Percentiles rank a stretch among this genome's conserved stretches.
These are phyloP conservation scores for Condylura cristata DNA, from an alignment of 2,113 vertebrate genomes.

Conservation along the genomic window DNA sequence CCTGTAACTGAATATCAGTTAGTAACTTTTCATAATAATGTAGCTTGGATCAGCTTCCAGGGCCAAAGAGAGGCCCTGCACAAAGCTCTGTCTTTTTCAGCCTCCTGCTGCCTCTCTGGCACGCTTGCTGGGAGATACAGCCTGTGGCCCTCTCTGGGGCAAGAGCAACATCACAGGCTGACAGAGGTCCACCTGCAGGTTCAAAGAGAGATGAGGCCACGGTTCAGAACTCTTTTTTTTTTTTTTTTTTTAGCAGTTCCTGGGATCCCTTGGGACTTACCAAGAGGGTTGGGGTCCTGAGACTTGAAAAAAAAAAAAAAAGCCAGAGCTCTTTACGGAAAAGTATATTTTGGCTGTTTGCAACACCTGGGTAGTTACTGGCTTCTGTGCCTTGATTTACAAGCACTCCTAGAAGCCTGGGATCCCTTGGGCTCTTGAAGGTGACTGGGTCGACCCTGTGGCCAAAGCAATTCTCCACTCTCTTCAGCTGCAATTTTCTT, in stretches of 20 bases:
- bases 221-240: not conserved
- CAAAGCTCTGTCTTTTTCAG: constrained; percentile 69
- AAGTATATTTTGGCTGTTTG: not conserved
- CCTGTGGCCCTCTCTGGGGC: not conserved
- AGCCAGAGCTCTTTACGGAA: not conserved
- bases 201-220: constrained; percentile 29
- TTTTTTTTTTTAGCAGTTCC: not conserved
- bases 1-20: constrained; percentile 83
- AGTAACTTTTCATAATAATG: constrained; percentile 82
- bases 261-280: constrained; percentile 22
- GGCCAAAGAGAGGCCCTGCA: constrained; percentile 32
- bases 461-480: not conserved
- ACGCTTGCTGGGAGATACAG: constrained; percentile 69
- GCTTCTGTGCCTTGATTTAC: constrained; percentile 7
- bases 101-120: constrained; percentile 30
- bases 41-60: constrained; percentile 60
- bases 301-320: not conserved
- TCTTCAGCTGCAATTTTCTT: not conserved
- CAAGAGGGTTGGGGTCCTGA: not conserved
- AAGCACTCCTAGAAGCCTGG: not conserved
- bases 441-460: not conserved
- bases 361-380: not conserved
- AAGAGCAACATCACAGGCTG: not conserved
- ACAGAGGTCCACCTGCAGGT: constrained; percentile 44
- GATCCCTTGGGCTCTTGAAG: not conserved